A percentile compares a stretch with the other conserved stretches of the same genome.
Conservation (phyloP, 2,113 vertebrate genomes). For the Chaetura pelagica region DNA sequence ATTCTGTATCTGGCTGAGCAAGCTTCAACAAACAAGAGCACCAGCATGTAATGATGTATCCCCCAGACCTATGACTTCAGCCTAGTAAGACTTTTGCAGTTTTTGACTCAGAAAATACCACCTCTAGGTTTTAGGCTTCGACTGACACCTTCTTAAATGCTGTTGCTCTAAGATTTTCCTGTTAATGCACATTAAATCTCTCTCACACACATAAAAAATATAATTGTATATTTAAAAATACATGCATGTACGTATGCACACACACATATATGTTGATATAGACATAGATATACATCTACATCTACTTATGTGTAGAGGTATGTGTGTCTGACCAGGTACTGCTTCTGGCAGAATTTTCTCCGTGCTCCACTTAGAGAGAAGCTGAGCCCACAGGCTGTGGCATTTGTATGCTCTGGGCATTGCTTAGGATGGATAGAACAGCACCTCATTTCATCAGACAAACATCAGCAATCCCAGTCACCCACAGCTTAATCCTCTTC, state of each 20-base stretch:
- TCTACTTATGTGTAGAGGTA: neutral
- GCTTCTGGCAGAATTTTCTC: neutral
- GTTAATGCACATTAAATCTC: neutral
- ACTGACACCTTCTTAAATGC: neutral
- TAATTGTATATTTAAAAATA: neutral
- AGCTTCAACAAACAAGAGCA: neutral
- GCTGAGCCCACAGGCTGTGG: neutral
- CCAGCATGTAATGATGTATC: neutral
- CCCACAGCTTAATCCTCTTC: constrained; percentile 1
- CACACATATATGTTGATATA: neutral
- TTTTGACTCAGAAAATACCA: neutral
- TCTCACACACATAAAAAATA: neutral
- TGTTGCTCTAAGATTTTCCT: neutral
- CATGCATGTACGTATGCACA: neutral
- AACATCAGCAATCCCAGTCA: neutral
- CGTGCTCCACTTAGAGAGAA: neutral
- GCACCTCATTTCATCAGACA: neutral
- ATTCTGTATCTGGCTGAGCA: neutral
- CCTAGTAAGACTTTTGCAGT: neutral
- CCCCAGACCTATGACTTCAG: neutral
- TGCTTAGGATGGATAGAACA: neutral
- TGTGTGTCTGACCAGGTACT: neutral
- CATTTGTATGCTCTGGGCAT: accelerated
- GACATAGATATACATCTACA: neutral
- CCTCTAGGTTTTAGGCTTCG: neutral